A percentile compares a stretch with the other conserved stretches of the same genome.
Conservation (phyloP, 2,888 invertebrate genomes). For the Luffia ferchaultella region DNA sequence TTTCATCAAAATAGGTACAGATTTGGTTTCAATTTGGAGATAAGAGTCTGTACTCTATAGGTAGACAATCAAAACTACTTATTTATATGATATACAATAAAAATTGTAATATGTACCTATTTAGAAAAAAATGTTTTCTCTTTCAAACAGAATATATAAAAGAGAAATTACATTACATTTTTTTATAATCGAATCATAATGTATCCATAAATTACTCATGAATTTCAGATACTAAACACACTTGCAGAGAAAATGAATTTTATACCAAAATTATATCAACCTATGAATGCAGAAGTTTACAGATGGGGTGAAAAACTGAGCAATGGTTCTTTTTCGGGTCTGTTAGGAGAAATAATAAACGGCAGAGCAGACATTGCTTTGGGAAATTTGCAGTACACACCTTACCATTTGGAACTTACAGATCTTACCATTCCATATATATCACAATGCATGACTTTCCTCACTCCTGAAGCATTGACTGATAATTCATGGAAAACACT, state of each 20-base stretch:
- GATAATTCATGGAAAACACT: constrained; percentile 88
- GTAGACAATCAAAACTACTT: too few relatives aligned
- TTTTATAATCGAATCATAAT: too few relatives aligned
- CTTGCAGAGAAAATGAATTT: constrained; percentile 78
- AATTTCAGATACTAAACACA: constrained; percentile 71
- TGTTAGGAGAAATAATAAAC: constrained; percentile 76
- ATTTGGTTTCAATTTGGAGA: too few relatives aligned
- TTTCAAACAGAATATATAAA: too few relatives aligned
- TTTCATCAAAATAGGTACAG: too few relatives aligned
- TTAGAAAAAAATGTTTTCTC: too few relatives aligned
- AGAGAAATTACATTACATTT: too few relatives aligned
- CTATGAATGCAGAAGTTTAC: constrained; percentile 63
- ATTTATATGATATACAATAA: too few relatives aligned
- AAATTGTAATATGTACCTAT: too few relatives aligned
- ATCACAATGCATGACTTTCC: constrained; percentile 84
- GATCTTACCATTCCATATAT: constrained; percentile 82
- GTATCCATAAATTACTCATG: too few relatives aligned
- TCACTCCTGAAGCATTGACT: constrained; percentile 81
- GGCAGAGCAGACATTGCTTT: constrained; percentile 76
- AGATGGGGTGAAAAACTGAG: constrained; percentile 73
- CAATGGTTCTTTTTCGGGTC: constrained; percentile 75
- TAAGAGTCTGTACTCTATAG: too few relatives aligned
- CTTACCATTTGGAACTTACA: constrained; percentile 71
- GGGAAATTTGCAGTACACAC: constrained; percentile 80
- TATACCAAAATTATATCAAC: constrained; percentile 71